These are phyloP conservation scores for Aporrectodea caliginosa DNA, from an alignment of 1,140 invertebrate species.

Conservation along the genomic window DNA sequence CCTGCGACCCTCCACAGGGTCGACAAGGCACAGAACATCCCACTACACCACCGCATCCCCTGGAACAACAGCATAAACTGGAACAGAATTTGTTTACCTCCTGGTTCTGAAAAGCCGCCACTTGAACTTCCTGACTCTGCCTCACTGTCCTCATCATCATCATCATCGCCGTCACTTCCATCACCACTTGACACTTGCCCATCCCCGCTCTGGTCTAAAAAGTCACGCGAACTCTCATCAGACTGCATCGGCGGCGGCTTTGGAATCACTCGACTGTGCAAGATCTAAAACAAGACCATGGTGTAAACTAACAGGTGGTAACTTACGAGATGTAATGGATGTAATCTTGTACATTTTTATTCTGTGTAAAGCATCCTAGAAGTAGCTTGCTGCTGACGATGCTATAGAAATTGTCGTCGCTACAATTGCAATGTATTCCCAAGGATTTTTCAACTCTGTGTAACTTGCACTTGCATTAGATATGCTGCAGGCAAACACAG, in stretches of 20 bases:
- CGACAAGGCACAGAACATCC: too few species aligned
- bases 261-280: neutral
- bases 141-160: neutral
- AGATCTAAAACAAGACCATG: neutral
- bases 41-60: neutral
- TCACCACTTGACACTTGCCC: neutral
- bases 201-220: neutral
- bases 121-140: too few species aligned
- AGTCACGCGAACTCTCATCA: neutral
- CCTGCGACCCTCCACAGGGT: too few species aligned
- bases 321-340: neutral
- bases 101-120: neutral
- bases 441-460: too few species aligned
- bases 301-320: neutral
- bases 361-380: too few species aligned
- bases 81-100: neutral
- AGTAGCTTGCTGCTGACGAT: too few species aligned
- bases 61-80: neutral
- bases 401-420: too few species aligned
- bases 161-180: neutral
- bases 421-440: too few species aligned
- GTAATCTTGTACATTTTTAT: too few species aligned
- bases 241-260: neutral
- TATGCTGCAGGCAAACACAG: too few species aligned
- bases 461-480: too few species aligned